A percentile compares a stretch with the other conserved stretches of the same genome.
phyloP scores from a whole-genome alignment of 2,797 vertebrate genomes.

The Scarus forsteni region DNA sequence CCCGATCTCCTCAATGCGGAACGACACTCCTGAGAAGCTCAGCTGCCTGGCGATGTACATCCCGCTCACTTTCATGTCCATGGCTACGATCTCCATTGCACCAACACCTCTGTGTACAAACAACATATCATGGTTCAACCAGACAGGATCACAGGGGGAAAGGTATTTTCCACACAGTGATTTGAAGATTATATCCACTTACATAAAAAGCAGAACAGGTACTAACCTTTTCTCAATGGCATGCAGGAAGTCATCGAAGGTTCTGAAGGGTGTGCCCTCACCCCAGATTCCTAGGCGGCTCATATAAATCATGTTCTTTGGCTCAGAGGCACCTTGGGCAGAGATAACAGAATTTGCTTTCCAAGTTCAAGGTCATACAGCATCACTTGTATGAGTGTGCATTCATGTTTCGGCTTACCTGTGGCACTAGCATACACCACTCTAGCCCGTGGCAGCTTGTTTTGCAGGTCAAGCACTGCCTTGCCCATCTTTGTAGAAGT shows the following conservation, averaged over 20 bases:
- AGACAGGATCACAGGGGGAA: conserved; percentile 6
- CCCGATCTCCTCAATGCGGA: conserved; percentile 95
- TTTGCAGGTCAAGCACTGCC: conserved; percentile 97
- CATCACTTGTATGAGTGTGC: background rate
- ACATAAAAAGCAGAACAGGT: no score
- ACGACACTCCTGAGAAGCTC: conserved; percentile 97
- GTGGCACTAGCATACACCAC: conserved; percentile 99
- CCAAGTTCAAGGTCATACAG: background rate
- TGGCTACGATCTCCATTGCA: conserved; percentile 99
- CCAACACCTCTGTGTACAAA: conserved; percentile 91
- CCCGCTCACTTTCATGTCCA: conserved; percentile 99
- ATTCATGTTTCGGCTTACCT: conserved; percentile 78
- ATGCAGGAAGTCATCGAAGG: conserved; percentile 96
- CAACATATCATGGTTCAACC: conserved; percentile 16
- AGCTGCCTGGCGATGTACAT: conserved; percentile 99
- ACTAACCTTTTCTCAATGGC: conserved; percentile 95
- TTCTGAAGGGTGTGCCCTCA: conserved; percentile 94
- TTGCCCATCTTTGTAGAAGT: conserved; percentile 99
- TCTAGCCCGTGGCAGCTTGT: conserved; percentile 93
- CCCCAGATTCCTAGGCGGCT: conserved; percentile 99
- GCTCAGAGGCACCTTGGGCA: conserved; percentile 95
- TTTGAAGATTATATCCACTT: conserved; percentile 8
- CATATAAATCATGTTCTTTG: conserved; percentile 99
- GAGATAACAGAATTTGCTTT: no score
- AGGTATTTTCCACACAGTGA: conserved; percentile 8